Conservation (phyloP, 2,113 vertebrate species). For the Myotis yumanensis region DNA sequence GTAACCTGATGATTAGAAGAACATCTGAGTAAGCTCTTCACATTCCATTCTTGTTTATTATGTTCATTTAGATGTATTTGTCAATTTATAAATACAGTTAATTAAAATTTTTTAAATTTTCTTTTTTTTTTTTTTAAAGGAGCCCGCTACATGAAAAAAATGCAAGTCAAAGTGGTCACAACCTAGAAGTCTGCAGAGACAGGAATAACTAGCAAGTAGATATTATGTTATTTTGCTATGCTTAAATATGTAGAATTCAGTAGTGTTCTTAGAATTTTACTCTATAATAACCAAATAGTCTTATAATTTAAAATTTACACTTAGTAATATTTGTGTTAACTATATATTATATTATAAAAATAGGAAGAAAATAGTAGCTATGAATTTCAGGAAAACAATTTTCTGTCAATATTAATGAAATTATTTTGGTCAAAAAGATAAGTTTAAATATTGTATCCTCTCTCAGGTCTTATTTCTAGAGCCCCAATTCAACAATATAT, state of each 20-base stretch:
- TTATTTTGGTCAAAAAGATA: conserved; percentile 39
- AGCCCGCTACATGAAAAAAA: conserved; percentile 66
- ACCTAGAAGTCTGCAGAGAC: conserved; percentile 61
- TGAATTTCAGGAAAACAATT: background rate
- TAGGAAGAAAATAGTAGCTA: background rate
- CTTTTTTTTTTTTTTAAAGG: conserved; percentile 77
- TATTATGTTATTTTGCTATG: conserved; percentile 60
- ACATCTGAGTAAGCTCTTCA: conserved; percentile 1
- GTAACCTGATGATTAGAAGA: conserved; percentile 1
- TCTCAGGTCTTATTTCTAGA: background rate
- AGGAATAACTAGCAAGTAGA: conserved; percentile 66
- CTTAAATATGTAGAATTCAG: conserved; percentile 56
- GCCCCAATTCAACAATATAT: background rate
- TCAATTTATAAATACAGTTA: conserved; percentile 67
- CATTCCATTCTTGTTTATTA: conserved; percentile 57
- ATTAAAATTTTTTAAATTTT: conserved; percentile 78
- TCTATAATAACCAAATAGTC: background rate
- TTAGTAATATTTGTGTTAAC: background rate
- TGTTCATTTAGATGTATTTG: conserved; percentile 70
- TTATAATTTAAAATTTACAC: conserved; percentile 48
- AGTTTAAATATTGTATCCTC: conserved; percentile 20
- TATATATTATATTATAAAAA: background rate
- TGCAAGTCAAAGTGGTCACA: conserved; percentile 74
- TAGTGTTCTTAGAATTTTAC: background rate
- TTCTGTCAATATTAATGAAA: conserved; percentile 41